Percentiles rank a stretch among this genome's conserved stretches.
Conservation (phyloP, 2,113 vertebrate genomes). For the Terrapene triunguis region DNA sequence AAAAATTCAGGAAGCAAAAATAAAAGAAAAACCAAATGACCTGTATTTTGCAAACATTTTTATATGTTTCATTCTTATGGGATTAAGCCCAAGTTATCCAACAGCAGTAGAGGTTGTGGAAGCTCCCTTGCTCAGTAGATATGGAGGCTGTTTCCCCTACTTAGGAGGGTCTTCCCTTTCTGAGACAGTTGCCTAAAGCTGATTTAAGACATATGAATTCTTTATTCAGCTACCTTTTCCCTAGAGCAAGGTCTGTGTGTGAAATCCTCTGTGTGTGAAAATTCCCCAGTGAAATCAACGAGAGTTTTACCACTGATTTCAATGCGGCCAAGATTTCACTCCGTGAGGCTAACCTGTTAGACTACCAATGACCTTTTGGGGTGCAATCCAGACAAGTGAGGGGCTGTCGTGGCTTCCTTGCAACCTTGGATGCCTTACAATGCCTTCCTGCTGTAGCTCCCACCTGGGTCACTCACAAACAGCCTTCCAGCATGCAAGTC, state of each 20-base stretch:
- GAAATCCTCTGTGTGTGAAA: background rate
- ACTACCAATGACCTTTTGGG: background rate
- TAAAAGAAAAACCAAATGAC: background rate
- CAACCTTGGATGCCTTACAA: background rate
- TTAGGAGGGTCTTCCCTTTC: background rate
- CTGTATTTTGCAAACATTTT: background rate
- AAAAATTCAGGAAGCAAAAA: conserved; percentile 27
- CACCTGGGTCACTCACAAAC: background rate
- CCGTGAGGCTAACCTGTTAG: background rate
- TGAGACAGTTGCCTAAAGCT: background rate
- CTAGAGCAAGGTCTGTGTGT: background rate
- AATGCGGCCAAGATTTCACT: background rate
- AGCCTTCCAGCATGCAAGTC: background rate
- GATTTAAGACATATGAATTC: background rate
- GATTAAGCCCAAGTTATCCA: background rate
- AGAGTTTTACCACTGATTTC: background rate
- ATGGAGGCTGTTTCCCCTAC: background rate
- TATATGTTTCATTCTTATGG: background rate
- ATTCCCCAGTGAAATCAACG: background rate
- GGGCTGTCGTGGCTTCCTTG: too few relatives aligned
- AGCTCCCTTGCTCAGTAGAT: background rate
- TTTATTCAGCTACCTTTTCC: background rate
- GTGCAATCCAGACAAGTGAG: background rate
- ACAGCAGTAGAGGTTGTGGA: background rate
- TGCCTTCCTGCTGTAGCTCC: background rate